Evolutionary conservation across 2,888 invertebrate species (phyloP), one percentile per base, ranked within the genome.

Genomic region (Cataglyphis altisquamis): DNA sequence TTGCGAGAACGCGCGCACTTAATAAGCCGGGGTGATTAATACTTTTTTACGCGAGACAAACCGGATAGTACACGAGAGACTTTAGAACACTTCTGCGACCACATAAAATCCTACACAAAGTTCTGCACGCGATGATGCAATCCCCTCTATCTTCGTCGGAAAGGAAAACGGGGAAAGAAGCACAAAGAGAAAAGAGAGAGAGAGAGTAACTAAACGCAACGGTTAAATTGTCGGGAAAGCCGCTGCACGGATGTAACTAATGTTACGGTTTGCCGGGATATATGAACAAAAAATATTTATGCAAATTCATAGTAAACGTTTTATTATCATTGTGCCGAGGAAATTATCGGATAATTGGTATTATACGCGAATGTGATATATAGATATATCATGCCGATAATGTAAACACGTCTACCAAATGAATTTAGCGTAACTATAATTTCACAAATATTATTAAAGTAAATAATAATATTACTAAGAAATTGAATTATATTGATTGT

Each of bases 61-160:
- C 88, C 87, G 88, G 89, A 87, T 73, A 68, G 86, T 66, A 66
- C 89, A 48, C 77, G 67, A 18, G 63, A 41, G 63, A 60, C 75
- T 57, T 78, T 78, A 63, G 77, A 84, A 70, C 84, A 84, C 80
- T 82, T 84, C 84, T 78, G 75, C 74, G 41, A 48, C 81, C 89
- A 52, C 52, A 84, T 89, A 89, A 89, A 89, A 67, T 89, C 89
- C 90, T 88, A 84, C 90, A 88, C 90, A 88, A 88, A 88, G 90
- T 88, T 82, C 75, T 68, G 84, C 82, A 74, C 72, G 80, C 39
- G 83, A 83, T 88, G 88, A 90, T 82, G 90, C 84, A 89, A 90
- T 67, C 45, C 70, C 12, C 21, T 70, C 32, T 60, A 15, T 25
- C 25, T 39, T 12, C 39, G 21, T 63, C 36, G 55, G 21, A 21